Conservation (phyloP, 30 jellyfish, hydroid and myxozoan genomes). For the Turritopsis dohrnii region DNA sequence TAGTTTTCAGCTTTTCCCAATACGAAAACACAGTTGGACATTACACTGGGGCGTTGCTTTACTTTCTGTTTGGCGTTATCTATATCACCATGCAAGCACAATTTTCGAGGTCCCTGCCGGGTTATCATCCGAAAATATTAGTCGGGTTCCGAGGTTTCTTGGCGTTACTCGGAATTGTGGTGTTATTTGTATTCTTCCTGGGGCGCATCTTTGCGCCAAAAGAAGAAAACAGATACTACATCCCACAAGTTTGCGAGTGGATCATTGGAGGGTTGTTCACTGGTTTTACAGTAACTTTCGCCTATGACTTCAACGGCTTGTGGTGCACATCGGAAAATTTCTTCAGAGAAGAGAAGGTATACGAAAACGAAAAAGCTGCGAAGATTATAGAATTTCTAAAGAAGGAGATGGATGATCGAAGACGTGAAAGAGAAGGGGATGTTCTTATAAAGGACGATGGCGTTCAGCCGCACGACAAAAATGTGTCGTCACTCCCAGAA, state of each 20-base stretch:
- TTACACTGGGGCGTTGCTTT: constrained; percentile 19
- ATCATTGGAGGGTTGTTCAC: neutral
- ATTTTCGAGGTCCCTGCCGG: constrained; percentile 2
- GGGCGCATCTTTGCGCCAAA: constrained; percentile 25
- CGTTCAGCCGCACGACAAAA: neutral
- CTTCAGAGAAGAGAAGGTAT: neutral
- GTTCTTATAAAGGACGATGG: neutral
- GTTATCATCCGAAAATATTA: constrained; percentile 11
- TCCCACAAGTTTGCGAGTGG: constrained; percentile 31
- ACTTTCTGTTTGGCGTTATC: neutral
- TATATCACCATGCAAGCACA: constrained; percentile 12
- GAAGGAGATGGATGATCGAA: neutral
- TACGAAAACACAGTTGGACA: neutral
- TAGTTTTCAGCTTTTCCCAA: neutral
- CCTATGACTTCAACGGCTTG: constrained; percentile 27
- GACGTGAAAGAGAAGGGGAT: neutral
- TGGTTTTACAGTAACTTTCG: constrained; percentile 1
- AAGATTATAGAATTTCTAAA: neutral
- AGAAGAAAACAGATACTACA: constrained; percentile 3
- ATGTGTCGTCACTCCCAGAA: neutral
- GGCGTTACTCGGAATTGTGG: neutral
- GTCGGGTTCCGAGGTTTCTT: neutral
- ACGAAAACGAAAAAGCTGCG: neutral
- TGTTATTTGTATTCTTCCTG: neutral
- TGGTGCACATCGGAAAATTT: neutral